Conservation (phyloP, 1,140 invertebrate species). For the Papilio polyxenes region DNA sequence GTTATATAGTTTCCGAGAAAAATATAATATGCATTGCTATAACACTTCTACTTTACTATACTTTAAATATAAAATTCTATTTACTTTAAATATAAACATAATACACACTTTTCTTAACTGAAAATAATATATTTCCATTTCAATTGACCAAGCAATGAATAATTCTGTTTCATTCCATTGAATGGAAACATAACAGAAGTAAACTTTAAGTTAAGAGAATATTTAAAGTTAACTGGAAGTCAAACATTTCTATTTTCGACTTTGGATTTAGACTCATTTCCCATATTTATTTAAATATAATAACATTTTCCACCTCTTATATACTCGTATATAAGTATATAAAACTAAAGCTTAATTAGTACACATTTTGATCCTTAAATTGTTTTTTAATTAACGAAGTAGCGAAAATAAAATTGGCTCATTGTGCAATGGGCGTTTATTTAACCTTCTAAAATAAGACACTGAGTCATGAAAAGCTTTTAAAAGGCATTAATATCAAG, state of each 20-base stretch:
- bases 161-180: slow-evolving; percentile 17
- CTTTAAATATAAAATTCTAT: background rate
- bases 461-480: slow-evolving; percentile 40
- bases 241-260: background rate
- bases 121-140: background rate
- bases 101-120: too few relatives aligned
- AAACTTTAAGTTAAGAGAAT: background rate
- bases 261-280: too few relatives aligned
- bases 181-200: background rate
- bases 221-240: background rate
- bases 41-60: background rate
- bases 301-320: too few relatives aligned
- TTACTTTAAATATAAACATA: too few relatives aligned
- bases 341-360: too few relatives aligned
- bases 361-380: too few relatives aligned
- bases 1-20: background rate
- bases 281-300: too few relatives aligned
- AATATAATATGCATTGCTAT: slow-evolving; percentile 8
- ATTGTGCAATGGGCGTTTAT: background rate
- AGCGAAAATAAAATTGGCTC: background rate
- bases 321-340: too few relatives aligned
- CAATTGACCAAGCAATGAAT: slow-evolving; percentile 4
- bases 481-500: slow-evolving; percentile 50
- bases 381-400: background rate
- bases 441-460: background rate